Evolutionary conservation across 2,888 invertebrate genomes (phyloP).

Genomic region (Coecobrya sp.): DNA sequence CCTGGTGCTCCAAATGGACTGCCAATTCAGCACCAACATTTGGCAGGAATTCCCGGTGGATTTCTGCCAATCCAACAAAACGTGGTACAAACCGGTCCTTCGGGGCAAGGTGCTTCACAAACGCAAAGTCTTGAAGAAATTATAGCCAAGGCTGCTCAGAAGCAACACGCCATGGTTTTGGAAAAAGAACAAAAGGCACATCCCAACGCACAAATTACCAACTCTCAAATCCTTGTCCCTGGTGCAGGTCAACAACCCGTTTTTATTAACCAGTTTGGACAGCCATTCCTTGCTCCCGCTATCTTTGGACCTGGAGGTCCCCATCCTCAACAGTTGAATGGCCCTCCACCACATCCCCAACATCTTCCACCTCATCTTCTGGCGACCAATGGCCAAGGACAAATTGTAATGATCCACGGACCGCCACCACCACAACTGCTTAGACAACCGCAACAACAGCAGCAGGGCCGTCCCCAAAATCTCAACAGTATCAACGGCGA

Average conservation of each 20-base stretch:
- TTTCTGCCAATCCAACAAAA: neutral
- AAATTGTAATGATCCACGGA: neutral
- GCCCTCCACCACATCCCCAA: slow-evolving; percentile 17
- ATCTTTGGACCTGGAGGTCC: slow-evolving; percentile 26
- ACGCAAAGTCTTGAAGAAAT: slow-evolving; percentile 66
- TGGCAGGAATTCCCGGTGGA: neutral
- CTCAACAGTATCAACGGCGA: slow-evolving; percentile 25
- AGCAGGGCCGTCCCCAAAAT: slow-evolving; percentile 8
- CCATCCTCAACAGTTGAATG: neutral
- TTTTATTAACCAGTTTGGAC: slow-evolving; percentile 57
- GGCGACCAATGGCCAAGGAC: neutral
- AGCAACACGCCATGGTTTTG: slow-evolving; percentile 70
- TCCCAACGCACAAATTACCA: slow-evolving; percentile 69
- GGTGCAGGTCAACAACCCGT: slow-evolving; percentile 57
- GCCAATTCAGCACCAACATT: neutral
- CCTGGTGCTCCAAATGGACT: neutral
- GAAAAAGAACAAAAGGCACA: slow-evolving; percentile 68
- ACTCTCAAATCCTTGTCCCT: slow-evolving; percentile 45
- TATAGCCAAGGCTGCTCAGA: slow-evolving; percentile 74
- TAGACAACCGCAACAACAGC: neutral
- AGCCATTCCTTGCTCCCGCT: slow-evolving; percentile 59
- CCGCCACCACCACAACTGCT: neutral
- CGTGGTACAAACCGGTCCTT: neutral
- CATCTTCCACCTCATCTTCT: slow-evolving; percentile 18
- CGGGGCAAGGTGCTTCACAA: neutral